Evolutionary conservation across 2,888 invertebrate genomes (phyloP).

Genomic region (Caenorhabditis drosophilae): DNA sequence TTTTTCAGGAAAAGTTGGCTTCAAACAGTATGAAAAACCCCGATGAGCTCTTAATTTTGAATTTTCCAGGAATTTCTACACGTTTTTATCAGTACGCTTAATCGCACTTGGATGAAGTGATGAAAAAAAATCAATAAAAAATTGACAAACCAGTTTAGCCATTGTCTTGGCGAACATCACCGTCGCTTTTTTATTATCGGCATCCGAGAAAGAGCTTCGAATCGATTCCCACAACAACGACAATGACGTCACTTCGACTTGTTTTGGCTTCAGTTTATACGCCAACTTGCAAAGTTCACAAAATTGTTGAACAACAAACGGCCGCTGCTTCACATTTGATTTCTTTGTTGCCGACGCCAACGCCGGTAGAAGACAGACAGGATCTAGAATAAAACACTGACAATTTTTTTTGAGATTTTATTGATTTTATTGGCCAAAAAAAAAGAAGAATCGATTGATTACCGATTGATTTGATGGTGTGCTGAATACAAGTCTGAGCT

Average conservation of each 20-base stretch:
- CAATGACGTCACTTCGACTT: conserved; percentile 50
- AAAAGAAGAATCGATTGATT: neutral
- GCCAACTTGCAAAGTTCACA: conserved; percentile 41
- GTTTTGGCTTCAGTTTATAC: conserved; percentile 44
- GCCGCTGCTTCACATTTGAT: conserved; percentile 50
- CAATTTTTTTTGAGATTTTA: too few relatives aligned
- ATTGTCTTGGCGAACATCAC: conserved; percentile 27
- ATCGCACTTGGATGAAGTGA: too few relatives aligned
- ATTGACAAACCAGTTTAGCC: conserved; percentile 34
- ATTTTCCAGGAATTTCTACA: too few relatives aligned
- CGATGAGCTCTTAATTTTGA: too few relatives aligned
- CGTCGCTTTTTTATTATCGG: conserved; percentile 43
- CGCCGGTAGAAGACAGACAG: conserved; percentile 42
- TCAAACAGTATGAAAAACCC: too few relatives aligned
- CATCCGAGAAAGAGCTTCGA: conserved; percentile 35
- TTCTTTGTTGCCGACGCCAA: conserved; percentile 49
- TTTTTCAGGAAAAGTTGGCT: too few relatives aligned
- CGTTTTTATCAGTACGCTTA: too few relatives aligned
- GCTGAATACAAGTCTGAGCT: conserved; percentile 38
- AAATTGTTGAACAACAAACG: conserved; percentile 33
- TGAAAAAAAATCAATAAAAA: too few relatives aligned
- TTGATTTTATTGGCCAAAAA: neutral
- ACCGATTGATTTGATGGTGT: conserved; percentile 45
- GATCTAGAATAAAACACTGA: conserved; percentile 31
- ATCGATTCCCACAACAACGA: conserved; percentile 47